Base-by-base conservation (phyloP, 2,888 invertebrate genomes). In the Ctena decussata region DNA sequence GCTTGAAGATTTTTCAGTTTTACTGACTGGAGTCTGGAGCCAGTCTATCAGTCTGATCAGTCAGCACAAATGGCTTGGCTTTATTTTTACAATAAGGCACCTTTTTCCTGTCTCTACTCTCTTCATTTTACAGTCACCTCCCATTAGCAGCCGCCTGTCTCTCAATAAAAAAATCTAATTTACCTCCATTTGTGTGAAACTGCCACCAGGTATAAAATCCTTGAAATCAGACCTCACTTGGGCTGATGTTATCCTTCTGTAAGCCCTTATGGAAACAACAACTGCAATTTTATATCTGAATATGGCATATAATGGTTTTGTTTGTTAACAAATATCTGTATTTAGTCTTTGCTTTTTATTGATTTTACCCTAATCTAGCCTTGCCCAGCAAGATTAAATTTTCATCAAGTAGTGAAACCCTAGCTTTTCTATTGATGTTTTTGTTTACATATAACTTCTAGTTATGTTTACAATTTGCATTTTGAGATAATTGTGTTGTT, bases 401-500 rank as follows among this genome's bases (percentile, higher is more conserved):
- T 83, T 79, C 82, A 83, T 78, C 82, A 78, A 83, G 82, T 78
- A 73, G 80, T 71, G 87, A 87, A 87, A 87, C 78, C 46, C 82
- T 82, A 87, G 80, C 84, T 69, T 37, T 49, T 69, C 72, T 82
- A 88, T 84, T 88, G 83, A 88, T 88, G 85, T 85, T 88, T 87
- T 85, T 88, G 87, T 88, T 83, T 88, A 88, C 85, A 76, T 74
- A 74, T 82, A 77, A 69, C 85, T 79, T 76, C 79, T 72, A 15
- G 24, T n/a, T 18, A 77, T 88, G 87, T 88, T 88, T 88, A 88
- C 87, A 88, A 79, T 88, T 88, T 85, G 83, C 82, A 83, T 88
- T 88, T 88, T 85, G 78, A 80, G 83, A 88, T 88, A 88, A 88
- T 88, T 88, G 85, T 80, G 71, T 83, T 85, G 87, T 88, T 88